Evolutionary conservation across 2,888 invertebrate genomes (phyloP), one percentile per base, ranked within the genome.

Genomic region (Teleogryllus oceanicus): DNA sequence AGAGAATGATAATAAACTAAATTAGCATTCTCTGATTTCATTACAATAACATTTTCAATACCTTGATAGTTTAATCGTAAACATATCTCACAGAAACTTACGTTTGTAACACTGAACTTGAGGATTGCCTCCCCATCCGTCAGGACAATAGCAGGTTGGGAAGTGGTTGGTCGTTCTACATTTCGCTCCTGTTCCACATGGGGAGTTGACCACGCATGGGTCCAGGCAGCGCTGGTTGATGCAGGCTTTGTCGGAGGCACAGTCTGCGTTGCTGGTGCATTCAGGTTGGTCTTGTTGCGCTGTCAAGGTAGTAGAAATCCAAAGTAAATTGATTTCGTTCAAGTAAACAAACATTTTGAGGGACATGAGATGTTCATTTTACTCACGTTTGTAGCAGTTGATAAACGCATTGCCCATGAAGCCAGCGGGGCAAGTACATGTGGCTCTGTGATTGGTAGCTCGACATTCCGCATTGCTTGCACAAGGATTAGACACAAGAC

Each of bases 81-180:
- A 5, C 0, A 8, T 37, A 13, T 74, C 37, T 8, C 21, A 12
- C 16, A 18, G 16, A 50, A 50, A 84, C 92, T 92, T 90, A 96
- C 96, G 95, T 90, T 93, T 94, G 86, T 94, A 95, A 85, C 97
- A 97, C 83, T 92, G 91, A 37, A 92, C 88, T 87, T 96, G 93
- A 51, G 97, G 96, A 87, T 96, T 94, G 82, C 97, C 97, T 79
- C 94, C 95, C 88, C 94, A 95, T 82, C 94, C 94, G 78, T 92
- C 91, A 21, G 94, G 94, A 86, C 97, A 97, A 84, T 90, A 91
- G 87, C 97, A 97, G 24, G 92, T 91, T 8, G 96, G 95, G 83
- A 95, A 92, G 85, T 95, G 96, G 83, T 92, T 90, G 76, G 90
- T 89, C 0, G 94, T 93, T 21, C 92, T 90, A 85, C 97, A 97